phyloP scores from a whole-genome alignment of 2,888 invertebrate genomes.

The Serrognathus titanus region DNA sequence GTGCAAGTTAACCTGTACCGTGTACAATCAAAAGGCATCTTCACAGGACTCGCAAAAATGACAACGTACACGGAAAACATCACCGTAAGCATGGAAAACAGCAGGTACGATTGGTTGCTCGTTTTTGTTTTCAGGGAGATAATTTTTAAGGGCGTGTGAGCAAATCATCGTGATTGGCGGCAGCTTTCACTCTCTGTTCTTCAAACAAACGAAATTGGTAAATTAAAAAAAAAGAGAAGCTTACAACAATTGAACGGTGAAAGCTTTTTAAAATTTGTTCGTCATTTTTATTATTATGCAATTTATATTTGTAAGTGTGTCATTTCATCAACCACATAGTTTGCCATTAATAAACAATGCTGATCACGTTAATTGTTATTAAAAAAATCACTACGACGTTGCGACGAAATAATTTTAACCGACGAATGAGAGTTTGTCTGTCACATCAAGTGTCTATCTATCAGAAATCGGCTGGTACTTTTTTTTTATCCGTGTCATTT shows the following conservation, averaged over 20 bases:
- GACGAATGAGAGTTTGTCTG: no score
- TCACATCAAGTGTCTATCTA: no score
- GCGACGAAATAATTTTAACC: no score
- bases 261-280: slow-evolving; percentile 17
- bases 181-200: not conserved
- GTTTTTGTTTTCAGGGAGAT: not conserved
- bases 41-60: slow-evolving; percentile 22
- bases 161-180: not conserved
- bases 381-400: not conserved
- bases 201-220: not conserved
- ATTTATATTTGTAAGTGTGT: slow-evolving; percentile 29
- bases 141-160: slow-evolving; percentile 6
- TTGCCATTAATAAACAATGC: slow-evolving; percentile 8
- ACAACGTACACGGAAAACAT: slow-evolving; percentile 33
- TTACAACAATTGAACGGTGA: slow-evolving; percentile 5
- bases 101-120: slow-evolving; percentile 27
- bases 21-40: slow-evolving; percentile 3
- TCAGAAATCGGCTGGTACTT: no score
- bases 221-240: not conserved
- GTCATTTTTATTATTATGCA: slow-evolving; percentile 26
- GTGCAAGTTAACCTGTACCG: slow-evolving; percentile 3
- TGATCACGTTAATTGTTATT: slow-evolving; percentile 1
- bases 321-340: slow-evolving; percentile 17
- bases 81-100: slow-evolving; percentile 34
- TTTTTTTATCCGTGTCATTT: no score